Conservation (phyloP, 2,113 vertebrate species). For the Glareola pratincola region DNA sequence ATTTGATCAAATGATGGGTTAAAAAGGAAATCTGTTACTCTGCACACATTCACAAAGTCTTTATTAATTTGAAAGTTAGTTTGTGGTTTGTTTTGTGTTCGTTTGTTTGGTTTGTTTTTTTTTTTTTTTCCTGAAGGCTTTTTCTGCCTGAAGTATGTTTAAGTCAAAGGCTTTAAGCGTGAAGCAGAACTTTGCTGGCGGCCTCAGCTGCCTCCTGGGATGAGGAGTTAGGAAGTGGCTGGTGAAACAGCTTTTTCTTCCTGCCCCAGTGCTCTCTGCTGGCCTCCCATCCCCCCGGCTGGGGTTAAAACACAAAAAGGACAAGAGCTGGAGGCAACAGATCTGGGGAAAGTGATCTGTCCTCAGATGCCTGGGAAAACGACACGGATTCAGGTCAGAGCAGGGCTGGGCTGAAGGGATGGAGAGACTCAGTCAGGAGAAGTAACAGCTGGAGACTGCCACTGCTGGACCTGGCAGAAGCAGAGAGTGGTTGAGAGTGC, state of each 20-base stretch:
- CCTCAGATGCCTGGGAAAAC: not conserved
- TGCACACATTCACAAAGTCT: not conserved
- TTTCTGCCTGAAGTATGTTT: not conserved
- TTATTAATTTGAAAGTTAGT: not conserved
- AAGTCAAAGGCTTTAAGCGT: not conserved
- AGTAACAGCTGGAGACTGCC: not conserved
- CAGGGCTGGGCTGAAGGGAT: not conserved
- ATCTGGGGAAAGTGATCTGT: not conserved
- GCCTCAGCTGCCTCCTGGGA: fast-evolving
- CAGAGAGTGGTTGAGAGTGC: not conserved
- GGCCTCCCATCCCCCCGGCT: not conserved
- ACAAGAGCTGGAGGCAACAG: not conserved
- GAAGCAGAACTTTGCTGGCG: not conserved
- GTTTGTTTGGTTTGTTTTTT: too few species aligned
- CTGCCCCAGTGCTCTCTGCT: not conserved
- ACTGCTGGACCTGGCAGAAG: not conserved
- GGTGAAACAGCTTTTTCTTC: not conserved
- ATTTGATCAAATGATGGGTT: not conserved
- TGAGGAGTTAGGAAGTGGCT: not conserved
- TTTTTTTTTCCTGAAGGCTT: not conserved
- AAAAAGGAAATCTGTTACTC: not conserved
- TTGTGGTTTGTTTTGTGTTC: too few species aligned
- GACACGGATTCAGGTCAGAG: not conserved
- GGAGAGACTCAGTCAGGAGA: not conserved
- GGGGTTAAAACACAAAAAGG: not conserved